A percentile compares a stretch with the other conserved stretches of the same genome.
phyloP scores from a whole-genome alignment of 2,113 vertebrate species.

The Rhinogobius similis region DNA sequence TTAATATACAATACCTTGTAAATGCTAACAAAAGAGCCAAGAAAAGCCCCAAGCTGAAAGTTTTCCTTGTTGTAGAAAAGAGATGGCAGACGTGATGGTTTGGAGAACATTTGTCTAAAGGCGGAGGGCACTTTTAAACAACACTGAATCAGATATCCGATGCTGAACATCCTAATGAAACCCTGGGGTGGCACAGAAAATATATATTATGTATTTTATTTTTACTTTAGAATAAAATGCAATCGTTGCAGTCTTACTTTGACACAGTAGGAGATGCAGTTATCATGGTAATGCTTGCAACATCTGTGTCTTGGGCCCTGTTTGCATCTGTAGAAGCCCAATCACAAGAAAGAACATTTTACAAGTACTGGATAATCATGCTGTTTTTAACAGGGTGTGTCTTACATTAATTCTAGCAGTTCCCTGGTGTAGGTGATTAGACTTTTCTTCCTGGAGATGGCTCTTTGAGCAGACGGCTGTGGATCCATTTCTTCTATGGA shows the following conservation, averaged over 20 bases:
- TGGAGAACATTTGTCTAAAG: constrained; percentile 90
- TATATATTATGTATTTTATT: neutral
- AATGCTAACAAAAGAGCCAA: constrained; percentile 98
- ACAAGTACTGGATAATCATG: neutral
- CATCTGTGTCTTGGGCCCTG: constrained; percentile 95
- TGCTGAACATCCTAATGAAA: constrained; percentile 97
- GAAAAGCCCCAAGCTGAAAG: constrained; percentile 94
- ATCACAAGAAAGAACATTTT: neutral
- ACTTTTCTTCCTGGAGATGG: constrained; percentile 69
- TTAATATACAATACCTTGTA: constrained; percentile 85
- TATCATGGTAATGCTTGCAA: constrained; percentile 97
- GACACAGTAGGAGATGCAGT: constrained; percentile 96
- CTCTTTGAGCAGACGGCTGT: constrained; percentile 32
- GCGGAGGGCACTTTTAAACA: constrained; percentile 94
- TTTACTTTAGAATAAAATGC: neutral
- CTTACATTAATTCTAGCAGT: constrained; percentile 89
- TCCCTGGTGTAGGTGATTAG: constrained; percentile 77
- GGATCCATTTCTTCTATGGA: constrained; percentile 58
- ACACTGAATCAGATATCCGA: constrained; percentile 97
- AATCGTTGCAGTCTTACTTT: constrained; percentile 83
- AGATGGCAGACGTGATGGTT: constrained; percentile 89
- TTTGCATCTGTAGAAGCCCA: constrained; percentile 84
- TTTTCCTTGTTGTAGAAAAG: constrained; percentile 99
- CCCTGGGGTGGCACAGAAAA: constrained; percentile 75
- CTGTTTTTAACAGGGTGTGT: neutral